Base-by-base conservation (phyloP, 2,113 vertebrate species). In the Willisornis vidua region DNA sequence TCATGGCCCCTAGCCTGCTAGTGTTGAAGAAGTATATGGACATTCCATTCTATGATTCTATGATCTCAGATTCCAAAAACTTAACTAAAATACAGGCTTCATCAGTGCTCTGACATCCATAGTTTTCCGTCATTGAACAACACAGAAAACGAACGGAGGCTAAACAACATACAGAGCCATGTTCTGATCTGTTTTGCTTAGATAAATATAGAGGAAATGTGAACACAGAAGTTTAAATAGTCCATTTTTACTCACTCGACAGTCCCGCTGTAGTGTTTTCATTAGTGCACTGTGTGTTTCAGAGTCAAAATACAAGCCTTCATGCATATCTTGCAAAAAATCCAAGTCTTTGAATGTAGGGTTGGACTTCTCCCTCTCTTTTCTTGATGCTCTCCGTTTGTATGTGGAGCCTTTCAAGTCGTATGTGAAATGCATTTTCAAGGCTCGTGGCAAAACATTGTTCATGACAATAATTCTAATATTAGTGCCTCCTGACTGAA, bases 311-410 rank as follows among this genome's bases (percentile, higher is more conserved):
- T 99, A 98, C 87, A 99, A 97, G 20, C 99, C 99, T 91, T 99
- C 99, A 1, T 99, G 98, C 98, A 99, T 98, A 94, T 99, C 99
- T 97, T 99, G 99, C 86, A 99, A 98, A 97, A 99, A 99, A 98
- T 99, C 99, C 97, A 99, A 97, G 96, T 99, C 99, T 96, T 99
- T 99, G 96, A 99, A 99, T 0, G 99, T 99, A 81, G 99, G 99
- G 10, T 97, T 98, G 72, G 97, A 83, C 90, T 99, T 99, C 90
- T 97, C 89, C 4, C 98, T 97, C 93, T 99, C 99, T 94, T 99
- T 99, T 39, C 98, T 98, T 28, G 99, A 99, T 31, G 99, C 99
- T 22, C 98, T 98, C 18, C 99, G 98, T 89, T 99, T 99, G 94
- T 99, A 99, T 0, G 99, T 99, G 12, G 99, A 99, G 5, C 99